Percentiles rank a stretch among this genome's conserved stretches.
These are phyloP conservation scores for Paracanthobrama guichenoti DNA, from an alignment of 2,113 vertebrate species.

Conservation along the genomic window DNA sequence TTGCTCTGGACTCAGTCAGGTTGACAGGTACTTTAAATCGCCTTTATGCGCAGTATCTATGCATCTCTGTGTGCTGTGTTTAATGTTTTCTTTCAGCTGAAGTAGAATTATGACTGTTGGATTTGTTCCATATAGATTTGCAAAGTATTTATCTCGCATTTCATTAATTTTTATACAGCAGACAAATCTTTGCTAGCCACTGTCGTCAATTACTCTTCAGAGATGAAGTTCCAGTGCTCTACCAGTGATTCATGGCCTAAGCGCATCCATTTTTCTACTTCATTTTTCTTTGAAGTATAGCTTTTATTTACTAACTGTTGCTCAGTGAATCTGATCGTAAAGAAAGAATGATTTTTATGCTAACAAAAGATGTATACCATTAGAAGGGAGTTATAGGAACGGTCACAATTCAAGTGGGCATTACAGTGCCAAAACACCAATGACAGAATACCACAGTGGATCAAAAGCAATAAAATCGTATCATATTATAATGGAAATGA, in stretches of 20 bases:
- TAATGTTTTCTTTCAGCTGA: neutral
- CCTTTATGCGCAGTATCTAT: slow-evolving; percentile 17
- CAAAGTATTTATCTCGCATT: slow-evolving; percentile 9
- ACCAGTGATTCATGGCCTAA: neutral
- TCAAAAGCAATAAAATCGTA: slow-evolving; percentile 11
- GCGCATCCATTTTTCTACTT: neutral
- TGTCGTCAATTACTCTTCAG: slow-evolving; percentile 15
- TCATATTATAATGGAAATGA: neutral
- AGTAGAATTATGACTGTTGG: neutral
- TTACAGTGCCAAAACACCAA: slow-evolving; percentile 19
- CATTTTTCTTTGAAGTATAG: slow-evolving; percentile 9
- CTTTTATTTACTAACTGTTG: slow-evolving; percentile 19
- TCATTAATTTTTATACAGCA: slow-evolving; percentile 14
- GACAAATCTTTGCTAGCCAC: slow-evolving; percentile 2
- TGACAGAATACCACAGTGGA: neutral
- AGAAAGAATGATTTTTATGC: neutral
- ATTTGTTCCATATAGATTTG: slow-evolving; percentile 28
- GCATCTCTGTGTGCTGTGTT: neutral
- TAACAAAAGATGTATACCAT: slow-evolving; percentile 13
- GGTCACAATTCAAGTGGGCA: slow-evolving; percentile 1
- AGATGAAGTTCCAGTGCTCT: slow-evolving; percentile 7
- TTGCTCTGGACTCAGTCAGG: slow-evolving; percentile 19
- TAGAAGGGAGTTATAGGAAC: slow-evolving; percentile 25
- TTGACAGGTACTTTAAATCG: slow-evolving; percentile 30
- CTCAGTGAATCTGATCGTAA: slow-evolving; percentile 4